A percentile compares a stretch with the other conserved stretches of the same genome.
These are phyloP conservation scores for Xestobium rufovillosum DNA, from an alignment of 2,888 invertebrate genomes.

Conservation along the genomic window DNA sequence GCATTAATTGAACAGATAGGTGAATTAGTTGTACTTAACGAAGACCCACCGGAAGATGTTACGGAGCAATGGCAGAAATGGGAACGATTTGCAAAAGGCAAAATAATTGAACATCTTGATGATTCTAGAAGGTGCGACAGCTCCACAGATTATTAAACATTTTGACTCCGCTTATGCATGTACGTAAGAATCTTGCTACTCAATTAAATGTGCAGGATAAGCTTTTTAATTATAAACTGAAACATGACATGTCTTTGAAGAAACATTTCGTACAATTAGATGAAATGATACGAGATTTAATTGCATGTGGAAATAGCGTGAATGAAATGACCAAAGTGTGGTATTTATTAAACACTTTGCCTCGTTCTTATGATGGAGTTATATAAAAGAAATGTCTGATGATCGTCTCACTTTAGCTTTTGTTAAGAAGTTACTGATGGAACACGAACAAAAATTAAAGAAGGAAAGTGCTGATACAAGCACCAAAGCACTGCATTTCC, in stretches of 20 bases:
- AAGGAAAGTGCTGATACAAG: slow-evolving; percentile 15
- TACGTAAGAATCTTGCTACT: slow-evolving; percentile 17
- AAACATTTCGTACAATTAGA: no score
- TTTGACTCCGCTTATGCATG: slow-evolving; percentile 15
- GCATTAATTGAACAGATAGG: slow-evolving; percentile 10
- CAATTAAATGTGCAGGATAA: no score
- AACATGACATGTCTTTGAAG: slow-evolving; percentile 13
- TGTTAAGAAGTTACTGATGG: slow-evolving; percentile 16
- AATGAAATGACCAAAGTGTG: slow-evolving; percentile 8
- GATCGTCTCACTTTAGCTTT: slow-evolving; percentile 15
- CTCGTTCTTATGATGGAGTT: neutral
- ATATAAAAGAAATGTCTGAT: slow-evolving; percentile 6
- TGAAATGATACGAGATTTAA: slow-evolving; percentile 19
- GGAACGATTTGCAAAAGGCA: slow-evolving; percentile 4
- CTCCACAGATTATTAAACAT: slow-evolving; percentile 15
- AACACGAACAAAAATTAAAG: slow-evolving; percentile 16
- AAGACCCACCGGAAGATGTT: slow-evolving; percentile 3
- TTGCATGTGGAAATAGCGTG: slow-evolving; percentile 13
- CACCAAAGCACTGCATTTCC: slow-evolving; percentile 14
- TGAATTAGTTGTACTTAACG: slow-evolving; percentile 7
- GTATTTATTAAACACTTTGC: slow-evolving; percentile 1
- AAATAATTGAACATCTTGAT: slow-evolving; percentile 6
- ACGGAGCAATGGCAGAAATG: slow-evolving; percentile 6
- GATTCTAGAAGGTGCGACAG: slow-evolving; percentile 14
- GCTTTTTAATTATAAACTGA: slow-evolving; percentile 18